Evolutionary conservation across 92 coral and sea anemone genomes (phyloP).

Genomic region (Zoanthus solanderi): DNA sequence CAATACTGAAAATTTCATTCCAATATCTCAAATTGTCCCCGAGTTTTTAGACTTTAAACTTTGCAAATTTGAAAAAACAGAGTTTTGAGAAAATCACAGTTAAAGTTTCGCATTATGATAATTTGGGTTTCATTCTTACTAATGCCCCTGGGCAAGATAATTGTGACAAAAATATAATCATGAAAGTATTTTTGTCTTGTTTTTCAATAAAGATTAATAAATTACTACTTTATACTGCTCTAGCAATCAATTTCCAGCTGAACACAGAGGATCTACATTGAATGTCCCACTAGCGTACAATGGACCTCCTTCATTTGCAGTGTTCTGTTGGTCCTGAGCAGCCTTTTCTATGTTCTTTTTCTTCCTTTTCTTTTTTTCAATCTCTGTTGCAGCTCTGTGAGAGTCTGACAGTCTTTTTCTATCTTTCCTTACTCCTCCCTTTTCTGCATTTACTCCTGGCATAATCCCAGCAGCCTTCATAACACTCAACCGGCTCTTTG

Average conservation of each 20-base stretch:
- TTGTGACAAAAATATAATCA: constrained; percentile 4
- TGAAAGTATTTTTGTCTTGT: constrained; percentile 12
- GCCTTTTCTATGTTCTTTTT: constrained; percentile 28
- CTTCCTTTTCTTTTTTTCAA: constrained; percentile 38
- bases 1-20: constrained; percentile 50
- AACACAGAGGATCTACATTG: constrained; percentile 33
- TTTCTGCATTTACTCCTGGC: constrained; percentile 8
- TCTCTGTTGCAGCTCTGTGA: constrained; percentile 32
- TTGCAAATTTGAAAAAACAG: constrained; percentile 1
- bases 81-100: constrained; percentile 6
- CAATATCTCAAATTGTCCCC: constrained; percentile 42
- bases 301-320: constrained; percentile 30
- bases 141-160: constrained; percentile 9
- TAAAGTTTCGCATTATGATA: background rate
- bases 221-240: background rate
- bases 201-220: background rate
- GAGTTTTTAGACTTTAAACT: constrained; percentile 35
- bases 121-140: background rate
- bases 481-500: constrained; percentile 22
- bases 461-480: constrained; percentile 45
- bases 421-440: constrained; percentile 16
- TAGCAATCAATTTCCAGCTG: constrained; percentile 8
- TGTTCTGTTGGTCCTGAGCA: constrained; percentile 18
- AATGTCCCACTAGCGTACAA: constrained; percentile 50
- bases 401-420: constrained; percentile 10